Percentiles rank a stretch among this genome's conserved stretches.
These are phyloP conservation scores for Nasua narica DNA, from an alignment of 2,797 vertebrate genomes.

Conservation along the genomic window DNA sequence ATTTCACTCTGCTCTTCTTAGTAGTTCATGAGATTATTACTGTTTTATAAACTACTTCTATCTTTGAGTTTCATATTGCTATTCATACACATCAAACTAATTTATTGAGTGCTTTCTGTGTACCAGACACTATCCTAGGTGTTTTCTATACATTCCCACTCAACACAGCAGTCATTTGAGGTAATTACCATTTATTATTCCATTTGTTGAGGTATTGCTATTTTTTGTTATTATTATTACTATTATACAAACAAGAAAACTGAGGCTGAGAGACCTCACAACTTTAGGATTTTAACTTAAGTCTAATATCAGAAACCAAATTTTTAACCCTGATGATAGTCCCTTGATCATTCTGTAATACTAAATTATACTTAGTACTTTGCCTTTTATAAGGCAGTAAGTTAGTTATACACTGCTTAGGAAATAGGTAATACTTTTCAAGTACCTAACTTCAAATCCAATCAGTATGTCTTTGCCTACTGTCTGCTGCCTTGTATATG, in stretches of 20 bases:
- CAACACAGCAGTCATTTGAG: not conserved
- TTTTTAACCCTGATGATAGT: not conserved
- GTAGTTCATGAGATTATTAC: slow-evolving; percentile 3
- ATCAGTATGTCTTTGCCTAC: not conserved
- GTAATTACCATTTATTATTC: not conserved
- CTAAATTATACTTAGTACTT: not conserved
- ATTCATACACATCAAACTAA: not conserved
- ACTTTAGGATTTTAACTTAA: not conserved
- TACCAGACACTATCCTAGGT: not conserved
- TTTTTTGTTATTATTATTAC: not conserved
- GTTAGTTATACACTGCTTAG: not conserved
- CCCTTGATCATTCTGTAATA: not conserved
- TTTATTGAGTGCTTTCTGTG: not conserved
- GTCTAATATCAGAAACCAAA: not conserved
- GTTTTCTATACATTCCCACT: not conserved
- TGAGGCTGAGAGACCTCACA: not conserved
- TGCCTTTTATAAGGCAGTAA: not conserved
- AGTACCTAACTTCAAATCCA: not conserved
- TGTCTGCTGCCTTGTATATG: not conserved
- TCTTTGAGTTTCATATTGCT: slow-evolving; percentile 11
- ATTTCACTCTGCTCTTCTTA: not conserved
- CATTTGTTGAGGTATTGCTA: not conserved
- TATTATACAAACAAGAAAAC: not conserved
- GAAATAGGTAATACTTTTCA: not conserved
- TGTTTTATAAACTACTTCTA: not conserved